phyloP scores from a whole-genome alignment of 2,797 vertebrate genomes.

The Trichosurus vulpecula region DNA sequence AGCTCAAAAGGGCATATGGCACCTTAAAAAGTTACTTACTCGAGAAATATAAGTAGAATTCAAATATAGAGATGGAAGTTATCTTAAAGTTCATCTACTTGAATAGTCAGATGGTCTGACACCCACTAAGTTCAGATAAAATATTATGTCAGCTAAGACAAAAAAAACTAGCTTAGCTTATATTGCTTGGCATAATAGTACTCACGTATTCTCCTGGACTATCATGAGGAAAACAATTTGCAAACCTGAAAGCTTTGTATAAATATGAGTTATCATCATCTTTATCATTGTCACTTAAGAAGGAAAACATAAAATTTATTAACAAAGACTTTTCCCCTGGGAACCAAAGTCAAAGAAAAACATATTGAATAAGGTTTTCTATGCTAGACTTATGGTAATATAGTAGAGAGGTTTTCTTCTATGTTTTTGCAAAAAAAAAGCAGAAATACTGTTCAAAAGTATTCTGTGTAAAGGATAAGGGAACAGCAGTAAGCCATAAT shows the following conservation, averaged over 20 bases:
- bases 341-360: background rate
- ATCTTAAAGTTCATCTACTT: background rate
- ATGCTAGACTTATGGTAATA: background rate
- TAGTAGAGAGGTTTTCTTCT: background rate
- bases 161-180: background rate
- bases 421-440: background rate
- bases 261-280: background rate
- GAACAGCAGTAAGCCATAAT: background rate
- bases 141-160: background rate
- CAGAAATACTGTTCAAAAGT: background rate
- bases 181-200: background rate
- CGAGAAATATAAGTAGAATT: background rate
- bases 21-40: background rate
- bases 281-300: background rate
- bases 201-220: background rate
- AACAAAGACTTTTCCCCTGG: background rate
- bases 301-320: background rate
- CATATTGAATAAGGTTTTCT: background rate
- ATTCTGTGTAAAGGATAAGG: background rate
- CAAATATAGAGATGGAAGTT: background rate
- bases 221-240: background rate
- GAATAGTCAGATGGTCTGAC: background rate
- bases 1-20: background rate
- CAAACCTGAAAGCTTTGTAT: background rate
- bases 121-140: background rate